Conservation (phyloP, 1,140 invertebrate genomes). For the Drosophila teissieri region DNA sequence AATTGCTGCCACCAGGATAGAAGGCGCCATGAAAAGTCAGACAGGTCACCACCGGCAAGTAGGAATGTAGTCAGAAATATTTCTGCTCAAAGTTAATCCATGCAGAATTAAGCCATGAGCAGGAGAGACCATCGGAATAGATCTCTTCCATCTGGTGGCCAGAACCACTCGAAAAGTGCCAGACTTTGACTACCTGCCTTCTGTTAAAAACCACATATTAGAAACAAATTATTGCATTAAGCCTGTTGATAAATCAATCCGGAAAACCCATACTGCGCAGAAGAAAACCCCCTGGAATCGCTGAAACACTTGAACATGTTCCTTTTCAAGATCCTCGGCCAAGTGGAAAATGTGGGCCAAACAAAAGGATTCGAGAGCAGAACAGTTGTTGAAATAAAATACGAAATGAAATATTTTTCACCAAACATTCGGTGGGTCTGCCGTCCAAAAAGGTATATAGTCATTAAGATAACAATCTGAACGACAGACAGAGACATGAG, state of each 20-base stretch:
- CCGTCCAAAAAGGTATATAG: conserved; percentile 70
- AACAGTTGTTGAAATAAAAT: conserved; percentile 73
- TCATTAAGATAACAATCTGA: conserved; percentile 83
- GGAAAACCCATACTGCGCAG: conserved; percentile 35
- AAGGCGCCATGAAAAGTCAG: conserved; percentile 33
- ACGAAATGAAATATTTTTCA: conserved; percentile 57
- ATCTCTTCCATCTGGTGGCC: conserved; percentile 33
- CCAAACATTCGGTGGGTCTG: conserved; percentile 24
- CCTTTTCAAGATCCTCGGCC: conserved; percentile 49
- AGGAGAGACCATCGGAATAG: conserved; percentile 14
- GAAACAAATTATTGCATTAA: conserved; percentile 64
- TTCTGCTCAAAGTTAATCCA: conserved; percentile 23
- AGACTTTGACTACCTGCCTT: conserved; percentile 34
- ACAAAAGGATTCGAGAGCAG: conserved; percentile 48
- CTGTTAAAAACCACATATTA: conserved; percentile 64
- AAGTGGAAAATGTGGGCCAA: conserved; percentile 69
- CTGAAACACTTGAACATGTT: conserved; percentile 57
- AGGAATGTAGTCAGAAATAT: conserved; percentile 2
- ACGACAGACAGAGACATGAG: conserved; percentile 61
- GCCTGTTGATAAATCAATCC: conserved; percentile 42
- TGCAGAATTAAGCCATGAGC: conserved; percentile 27
- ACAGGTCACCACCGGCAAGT: conserved; percentile 13
- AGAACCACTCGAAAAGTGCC: conserved; percentile 27
- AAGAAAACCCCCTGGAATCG: conserved; percentile 22
- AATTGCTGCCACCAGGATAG: conserved; percentile 34